Conservation (phyloP, 2,113 vertebrate genomes). For the Anhinga rufa region DNA sequence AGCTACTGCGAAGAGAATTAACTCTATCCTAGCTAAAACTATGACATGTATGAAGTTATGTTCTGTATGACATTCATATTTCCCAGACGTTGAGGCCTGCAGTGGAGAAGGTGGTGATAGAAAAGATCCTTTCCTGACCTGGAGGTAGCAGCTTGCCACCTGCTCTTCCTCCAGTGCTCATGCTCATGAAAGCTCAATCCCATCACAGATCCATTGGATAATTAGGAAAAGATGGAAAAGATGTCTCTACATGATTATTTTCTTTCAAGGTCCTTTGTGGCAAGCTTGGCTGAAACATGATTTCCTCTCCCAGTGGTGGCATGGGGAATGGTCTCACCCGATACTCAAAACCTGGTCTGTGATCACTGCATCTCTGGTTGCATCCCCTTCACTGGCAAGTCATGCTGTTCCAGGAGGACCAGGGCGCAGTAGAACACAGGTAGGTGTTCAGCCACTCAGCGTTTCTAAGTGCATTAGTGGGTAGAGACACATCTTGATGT, state of each 20-base stretch:
- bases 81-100: neutral
- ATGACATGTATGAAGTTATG: neutral
- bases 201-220: neutral
- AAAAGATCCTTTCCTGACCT: neutral
- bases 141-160: neutral
- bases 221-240: neutral
- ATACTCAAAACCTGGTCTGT: neutral
- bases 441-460: neutral
- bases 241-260: neutral
- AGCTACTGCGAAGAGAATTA: too few relatives aligned
- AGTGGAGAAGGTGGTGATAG: neutral
- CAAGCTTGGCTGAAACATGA: neutral
- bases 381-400: neutral
- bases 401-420: neutral
- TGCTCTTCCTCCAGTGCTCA: neutral
- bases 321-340: neutral
- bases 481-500: neutral
- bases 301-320: neutral
- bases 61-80: neutral
- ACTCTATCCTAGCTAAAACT: too few relatives aligned
- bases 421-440: too few relatives aligned
- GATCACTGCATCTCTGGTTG: neutral
- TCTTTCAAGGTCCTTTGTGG: neutral
- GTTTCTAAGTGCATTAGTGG: neutral
- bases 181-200: neutral